A percentile compares a stretch with the other conserved stretches of the same genome.
Evolutionary conservation across 2,888 invertebrate genomes (phyloP).

Genomic region (Caradrina clavipalpis): DNA sequence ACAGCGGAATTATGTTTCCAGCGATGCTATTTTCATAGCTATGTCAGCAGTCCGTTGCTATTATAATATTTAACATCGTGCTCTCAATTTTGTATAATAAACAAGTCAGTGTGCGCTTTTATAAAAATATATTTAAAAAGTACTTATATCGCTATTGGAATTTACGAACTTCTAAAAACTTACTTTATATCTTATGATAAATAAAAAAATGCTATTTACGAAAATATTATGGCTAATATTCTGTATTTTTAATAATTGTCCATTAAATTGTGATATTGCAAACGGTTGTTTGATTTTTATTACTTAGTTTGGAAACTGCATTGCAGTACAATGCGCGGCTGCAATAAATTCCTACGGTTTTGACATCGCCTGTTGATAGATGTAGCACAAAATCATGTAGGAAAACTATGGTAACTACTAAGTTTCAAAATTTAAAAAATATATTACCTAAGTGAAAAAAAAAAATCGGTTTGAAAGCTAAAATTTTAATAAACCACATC

Average conservation of each 20-base stretch:
- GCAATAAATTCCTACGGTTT: constrained; percentile 1
- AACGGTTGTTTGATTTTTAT: constrained; percentile 61
- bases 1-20: constrained; percentile 27
- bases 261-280: constrained; percentile 88
- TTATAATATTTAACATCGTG: constrained; percentile 18
- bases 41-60: constrained; percentile 33
- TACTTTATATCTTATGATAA: constrained; percentile 62
- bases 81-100: constrained; percentile 27
- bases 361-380: neutral
- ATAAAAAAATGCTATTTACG: constrained; percentile 65
- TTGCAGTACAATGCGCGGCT: constrained; percentile 31
- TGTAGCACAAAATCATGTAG: neutral
- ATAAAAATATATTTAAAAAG: constrained; percentile 38
- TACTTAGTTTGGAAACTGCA: constrained; percentile 30
- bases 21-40: constrained; percentile 49
- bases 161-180: constrained; percentile 64
- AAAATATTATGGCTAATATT: constrained; percentile 68
- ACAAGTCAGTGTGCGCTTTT: constrained; percentile 59
- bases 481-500: too few relatives aligned
- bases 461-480: too few relatives aligned
- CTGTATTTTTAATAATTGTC: constrained; percentile 81
- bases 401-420: neutral
- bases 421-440: neutral
- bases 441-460: too few relatives aligned
- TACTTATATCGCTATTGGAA: constrained; percentile 60